These are phyloP conservation scores for Psix sp. DNA, from an alignment of 1,140 invertebrate genomes.

Conservation along the genomic window DNA sequence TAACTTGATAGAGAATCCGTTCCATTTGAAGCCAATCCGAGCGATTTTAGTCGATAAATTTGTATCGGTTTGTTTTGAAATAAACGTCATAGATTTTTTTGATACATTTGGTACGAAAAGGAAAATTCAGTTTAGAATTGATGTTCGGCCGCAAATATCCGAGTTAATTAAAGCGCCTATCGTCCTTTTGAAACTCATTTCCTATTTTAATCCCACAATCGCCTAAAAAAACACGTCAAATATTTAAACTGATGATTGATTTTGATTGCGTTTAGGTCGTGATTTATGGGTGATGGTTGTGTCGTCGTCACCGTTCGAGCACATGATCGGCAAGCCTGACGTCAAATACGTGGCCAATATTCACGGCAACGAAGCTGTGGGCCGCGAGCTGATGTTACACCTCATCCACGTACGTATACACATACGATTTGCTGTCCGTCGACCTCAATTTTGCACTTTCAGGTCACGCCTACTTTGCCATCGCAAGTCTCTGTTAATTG, in stretches of 20 bases:
- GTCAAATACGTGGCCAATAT: conserved; percentile 95
- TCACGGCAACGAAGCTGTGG: conserved; percentile 93
- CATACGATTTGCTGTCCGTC: conserved; percentile 50
- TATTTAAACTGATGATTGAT: conserved; percentile 25
- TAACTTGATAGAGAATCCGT: no score
- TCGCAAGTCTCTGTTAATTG: conserved; percentile 35
- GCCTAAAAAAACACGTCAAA: conserved; percentile 11
- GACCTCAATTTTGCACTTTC: conserved; percentile 59
- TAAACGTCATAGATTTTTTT: no score
- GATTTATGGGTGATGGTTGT: conserved; percentile 97
- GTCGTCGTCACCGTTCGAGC: conserved; percentile 90
- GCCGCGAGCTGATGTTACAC: conserved; percentile 90
- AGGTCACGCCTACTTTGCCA: conserved; percentile 39
- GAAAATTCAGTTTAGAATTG: not conserved
- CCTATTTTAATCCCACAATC: conserved; percentile 2
- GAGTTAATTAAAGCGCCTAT: conserved; percentile 22
- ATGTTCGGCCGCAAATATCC: conserved; percentile 19
- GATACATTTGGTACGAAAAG: not conserved
- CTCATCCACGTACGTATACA: conserved; percentile 84
- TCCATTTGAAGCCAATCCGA: no score
- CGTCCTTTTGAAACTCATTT: conserved; percentile 14
- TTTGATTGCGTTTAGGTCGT: conserved; percentile 79
- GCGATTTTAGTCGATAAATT: no score
- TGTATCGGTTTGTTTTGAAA: no score
- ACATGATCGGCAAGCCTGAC: conserved; percentile 93